Evolutionary conservation across 2,888 invertebrate genomes (phyloP), one percentile per base, ranked within the genome.

Genomic region (Synergus japonicus): DNA sequence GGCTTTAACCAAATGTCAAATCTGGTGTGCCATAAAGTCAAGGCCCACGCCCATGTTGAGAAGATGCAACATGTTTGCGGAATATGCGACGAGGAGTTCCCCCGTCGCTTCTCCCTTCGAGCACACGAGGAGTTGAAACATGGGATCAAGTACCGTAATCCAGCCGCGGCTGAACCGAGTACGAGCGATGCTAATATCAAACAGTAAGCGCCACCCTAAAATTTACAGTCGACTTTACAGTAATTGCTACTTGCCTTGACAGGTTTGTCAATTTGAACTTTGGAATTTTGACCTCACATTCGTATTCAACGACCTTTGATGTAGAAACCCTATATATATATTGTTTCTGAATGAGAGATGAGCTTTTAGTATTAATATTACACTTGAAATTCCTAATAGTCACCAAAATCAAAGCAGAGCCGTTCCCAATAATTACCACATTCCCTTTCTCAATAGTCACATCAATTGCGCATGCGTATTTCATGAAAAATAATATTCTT

Each of bases 1-100:
- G 96, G 96, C 0, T 96, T 96, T 92, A 96, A 96, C 90, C 96
- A 96, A 88, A 96, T 96, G 93, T 96, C 96, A 12, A 96, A 96
- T 91, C 93, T 96, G 79, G 96, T 96, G 87, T 96, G 96, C 88
- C 96, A 96, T 88, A 96, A 96, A 90, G 93, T 95, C 84, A 96
- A 95, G 93, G 95, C 94, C 5, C 94, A 94, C 82, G 93, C 93
- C 79, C 92, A 93, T 82, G 91, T 92, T 12, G 93, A 93, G 83
- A 93, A 93, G 86, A 93, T 93, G 83, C 93, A 93, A 83, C 93
- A 94, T 85, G 88, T 91, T 13, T 94, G 94, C 86, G 92, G 93
- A 79, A 91, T 93, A 73, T 94, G 94, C 87, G 93, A 93, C 12
- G 93, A 93, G 87, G 93, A 93, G 82, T 94, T 94, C 87, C 92